phyloP scores from a whole-genome alignment of 2,888 invertebrate genomes.

The Dasysyrphus albostriatus region DNA sequence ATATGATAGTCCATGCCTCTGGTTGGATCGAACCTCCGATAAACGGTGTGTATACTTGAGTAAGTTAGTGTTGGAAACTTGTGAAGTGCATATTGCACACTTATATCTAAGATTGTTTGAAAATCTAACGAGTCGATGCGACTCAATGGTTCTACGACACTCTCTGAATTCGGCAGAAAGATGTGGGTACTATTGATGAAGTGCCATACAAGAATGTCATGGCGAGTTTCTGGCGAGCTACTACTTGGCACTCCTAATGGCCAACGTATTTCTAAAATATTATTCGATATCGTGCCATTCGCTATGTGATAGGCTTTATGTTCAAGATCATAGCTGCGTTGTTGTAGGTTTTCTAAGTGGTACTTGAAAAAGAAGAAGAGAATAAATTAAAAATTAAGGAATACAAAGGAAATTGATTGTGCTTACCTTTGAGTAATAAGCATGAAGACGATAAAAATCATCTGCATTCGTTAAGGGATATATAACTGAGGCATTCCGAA shows the following conservation, averaged over 20 bases:
- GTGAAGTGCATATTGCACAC: constrained; percentile 84
- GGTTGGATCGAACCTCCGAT: constrained; percentile 91
- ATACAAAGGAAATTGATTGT: constrained; percentile 32
- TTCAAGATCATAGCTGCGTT: constrained; percentile 81
- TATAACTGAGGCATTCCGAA: constrained; percentile 87
- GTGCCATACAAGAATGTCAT: constrained; percentile 94
- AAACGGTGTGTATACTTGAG: constrained; percentile 88
- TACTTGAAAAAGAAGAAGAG: constrained; percentile 80
- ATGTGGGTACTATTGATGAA: constrained; percentile 94
- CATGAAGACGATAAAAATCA: constrained; percentile 89
- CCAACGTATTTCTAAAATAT: constrained; percentile 87
- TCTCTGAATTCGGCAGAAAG: constrained; percentile 92
- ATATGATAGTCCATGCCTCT: constrained; percentile 94
- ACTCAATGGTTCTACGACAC: constrained; percentile 87
- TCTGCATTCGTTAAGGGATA: constrained; percentile 87
- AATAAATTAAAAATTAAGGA: constrained; percentile 10
- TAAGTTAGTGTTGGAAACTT: constrained; percentile 85
- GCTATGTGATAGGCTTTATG: constrained; percentile 83
- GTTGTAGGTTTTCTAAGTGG: constrained; percentile 84
- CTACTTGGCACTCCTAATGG: constrained; percentile 89
- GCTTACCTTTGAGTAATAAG: constrained; percentile 88
- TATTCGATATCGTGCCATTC: constrained; percentile 85
- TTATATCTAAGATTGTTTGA: constrained; percentile 85
- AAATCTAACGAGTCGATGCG: constrained; percentile 89
- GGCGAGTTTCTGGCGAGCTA: constrained; percentile 89